These are phyloP conservation scores for Orthonevra nobilis DNA, from an alignment of 2,888 invertebrate species.

Conservation along the genomic window DNA sequence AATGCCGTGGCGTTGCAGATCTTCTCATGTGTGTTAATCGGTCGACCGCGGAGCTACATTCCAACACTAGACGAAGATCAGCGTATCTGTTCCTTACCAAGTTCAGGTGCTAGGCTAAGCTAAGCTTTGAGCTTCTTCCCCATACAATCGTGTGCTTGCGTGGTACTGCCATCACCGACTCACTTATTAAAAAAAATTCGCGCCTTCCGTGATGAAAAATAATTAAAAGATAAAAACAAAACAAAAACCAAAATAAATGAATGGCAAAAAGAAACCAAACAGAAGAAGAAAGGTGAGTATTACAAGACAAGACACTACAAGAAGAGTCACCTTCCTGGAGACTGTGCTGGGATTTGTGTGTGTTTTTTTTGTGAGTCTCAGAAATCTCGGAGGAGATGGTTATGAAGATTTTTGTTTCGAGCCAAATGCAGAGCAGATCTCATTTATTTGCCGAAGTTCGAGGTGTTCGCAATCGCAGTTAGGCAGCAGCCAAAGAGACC, in stretches of 20 bases:
- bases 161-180: slow-evolving; percentile 4
- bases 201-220: slow-evolving; percentile 37
- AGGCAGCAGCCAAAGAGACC: slow-evolving; percentile 31
- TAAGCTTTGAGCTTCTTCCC: slow-evolving; percentile 12
- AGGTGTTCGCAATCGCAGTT: slow-evolving; percentile 75
- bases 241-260: slow-evolving; percentile 50
- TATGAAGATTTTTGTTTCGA: slow-evolving; percentile 74
- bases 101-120: slow-evolving; percentile 41
- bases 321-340: slow-evolving; percentile 64
- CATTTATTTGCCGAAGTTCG: slow-evolving; percentile 79
- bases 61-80: slow-evolving; percentile 22
- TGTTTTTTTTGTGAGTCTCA: slow-evolving; percentile 29
- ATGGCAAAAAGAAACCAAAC: slow-evolving; percentile 54
- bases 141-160: slow-evolving; percentile 1
- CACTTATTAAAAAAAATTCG: slow-evolving; percentile 50
- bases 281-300: slow-evolving; percentile 61
- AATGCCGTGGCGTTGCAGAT: slow-evolving; percentile 40
- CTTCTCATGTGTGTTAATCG: slow-evolving; percentile 65
- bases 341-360: slow-evolving; percentile 32
- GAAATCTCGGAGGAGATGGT: slow-evolving; percentile 52
- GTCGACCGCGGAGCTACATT: slow-evolving; percentile 63
- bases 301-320: no score
- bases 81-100: slow-evolving; percentile 37
- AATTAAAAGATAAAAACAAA: slow-evolving; percentile 21
- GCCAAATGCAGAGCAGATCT: slow-evolving; percentile 78